Base-by-base conservation (phyloP, 2,797 vertebrate genomes). In the Glossophaga mutica region DNA sequence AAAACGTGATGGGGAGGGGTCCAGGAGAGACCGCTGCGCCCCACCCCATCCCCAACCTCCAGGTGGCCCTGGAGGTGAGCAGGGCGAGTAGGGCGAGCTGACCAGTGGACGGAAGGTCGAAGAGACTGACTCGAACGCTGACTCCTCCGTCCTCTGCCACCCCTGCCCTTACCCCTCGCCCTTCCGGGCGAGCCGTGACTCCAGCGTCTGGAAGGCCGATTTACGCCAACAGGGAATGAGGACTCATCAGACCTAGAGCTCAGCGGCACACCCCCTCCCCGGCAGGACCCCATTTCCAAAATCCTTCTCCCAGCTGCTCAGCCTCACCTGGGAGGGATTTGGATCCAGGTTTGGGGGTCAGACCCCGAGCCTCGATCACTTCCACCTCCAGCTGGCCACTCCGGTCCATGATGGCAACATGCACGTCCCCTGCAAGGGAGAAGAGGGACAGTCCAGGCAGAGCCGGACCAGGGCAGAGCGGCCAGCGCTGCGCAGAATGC, bases 381-480 rank as follows among this genome's bases (percentile, higher is more conserved):
- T 99, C 99, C 96, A 99, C 99, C 97, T 99, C 99, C 94, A 99
- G 98, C 98, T 99, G 99, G 70, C 99, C 99, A 6, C 99, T 99
- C 95, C 99, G 98, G 97, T 99, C 99, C 29, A 99, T 96, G 98
- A 99, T 98, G 44, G 99, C 98, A 0, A 99, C 97, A 78, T 99
- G 98, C 91, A 99, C 99, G 0, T 99, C 99, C 3, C 99, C 99
- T 99, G 97, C n/a, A 67, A 79, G 94, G 14, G 0, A 44, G 26
- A 74, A 91, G 86, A 86, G 68, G 0, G 11, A 92, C 68, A 57
- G 55, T 62, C 32, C 21, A 83, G 67, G 44, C 71, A 68, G 67
- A 59, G 85, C n/a, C 50, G 42, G 37, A 29, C 5, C 42, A 70
- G 46, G 76, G 37, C 39, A 14, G 76, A 48, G 26, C 4, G 8